Percentiles rank a stretch among this genome's conserved stretches.
Evolutionary conservation across 1,140 invertebrate species (phyloP).

Genomic region (Drosophila hydei): DNA sequence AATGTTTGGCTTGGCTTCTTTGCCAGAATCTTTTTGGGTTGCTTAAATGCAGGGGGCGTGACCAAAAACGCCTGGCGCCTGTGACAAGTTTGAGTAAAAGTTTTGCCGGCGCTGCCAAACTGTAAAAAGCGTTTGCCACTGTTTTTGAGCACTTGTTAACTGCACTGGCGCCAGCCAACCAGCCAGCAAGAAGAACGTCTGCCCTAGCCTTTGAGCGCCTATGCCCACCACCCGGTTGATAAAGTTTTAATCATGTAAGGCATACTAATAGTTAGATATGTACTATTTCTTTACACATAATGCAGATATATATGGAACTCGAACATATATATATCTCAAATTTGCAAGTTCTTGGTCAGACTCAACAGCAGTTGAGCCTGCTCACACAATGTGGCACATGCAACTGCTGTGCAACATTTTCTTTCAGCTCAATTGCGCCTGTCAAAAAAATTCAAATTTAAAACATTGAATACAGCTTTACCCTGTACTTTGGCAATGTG

Average conservation of each 20-base stretch:
- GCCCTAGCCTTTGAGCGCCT: slow-evolving; percentile 7
- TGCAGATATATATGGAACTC: background rate
- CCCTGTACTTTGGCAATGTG: background rate
- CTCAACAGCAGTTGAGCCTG: background rate
- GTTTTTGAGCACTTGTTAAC: slow-evolving; percentile 53
- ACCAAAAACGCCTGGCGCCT: slow-evolving; percentile 39
- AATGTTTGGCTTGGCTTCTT: slow-evolving; percentile 49
- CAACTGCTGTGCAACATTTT: slow-evolving; percentile 15
- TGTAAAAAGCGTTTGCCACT: slow-evolving; percentile 26
- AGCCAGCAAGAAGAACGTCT: slow-evolving; percentile 3
- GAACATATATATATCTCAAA: background rate
- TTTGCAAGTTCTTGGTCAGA: background rate
- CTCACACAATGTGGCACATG: too few relatives aligned
- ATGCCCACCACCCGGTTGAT: background rate
- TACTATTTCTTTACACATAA: background rate
- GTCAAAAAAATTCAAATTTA: slow-evolving; percentile 2
- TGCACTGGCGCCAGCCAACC: slow-evolving; percentile 29
- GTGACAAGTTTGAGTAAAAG: slow-evolving; percentile 27
- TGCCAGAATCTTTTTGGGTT: slow-evolving; percentile 22
- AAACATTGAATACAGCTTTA: background rate
- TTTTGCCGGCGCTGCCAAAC: slow-evolving; percentile 26
- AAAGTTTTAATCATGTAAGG: slow-evolving; percentile 71
- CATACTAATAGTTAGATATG: slow-evolving; percentile 40
- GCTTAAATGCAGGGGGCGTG: slow-evolving; percentile 61
- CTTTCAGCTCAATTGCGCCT: background rate